Base-by-base conservation (phyloP, 2,797 vertebrate genomes). In the Danio choprae region DNA sequence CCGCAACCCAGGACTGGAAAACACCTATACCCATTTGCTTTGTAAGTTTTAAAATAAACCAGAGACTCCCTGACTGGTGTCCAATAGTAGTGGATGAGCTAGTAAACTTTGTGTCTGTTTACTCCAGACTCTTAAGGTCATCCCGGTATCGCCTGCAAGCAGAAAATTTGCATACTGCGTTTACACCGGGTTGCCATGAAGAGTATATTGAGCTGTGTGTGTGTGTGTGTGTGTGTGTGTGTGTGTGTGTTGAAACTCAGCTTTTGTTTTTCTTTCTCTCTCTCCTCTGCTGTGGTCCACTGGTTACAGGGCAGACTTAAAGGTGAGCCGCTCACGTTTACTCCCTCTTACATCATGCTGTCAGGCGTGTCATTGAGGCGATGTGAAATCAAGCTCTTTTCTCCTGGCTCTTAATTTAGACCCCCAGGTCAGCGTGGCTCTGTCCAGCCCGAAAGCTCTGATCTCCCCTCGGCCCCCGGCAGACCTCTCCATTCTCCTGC, bases 331-430 rank as follows among this genome's bases (percentile, higher is more conserved):
- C 80, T 69, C 73, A 69, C 74, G 72, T 80, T 79, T 72, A 73
- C 79, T 75, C 58, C 82, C 81, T 85, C 78, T 78, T 87, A 82
- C 63, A 85, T 87, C 84, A 84, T 87, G 78, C 83, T 86, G 83
- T 84, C 86, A 82, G 36, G 11, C 4, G 36, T 51, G 44, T 74
- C 46, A 69, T 79, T 71, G 59, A 73, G 75, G 53, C 59, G 80
- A 82, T 81, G 62, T 38, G 73, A 73, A 46, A 70, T 75, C 58
- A 74, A 83, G 77, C 50, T 60, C 44, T 82, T 65, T 73, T 78
- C 82, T 78, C 79, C 64, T 67, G 70, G 75, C 79, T 77, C 84
- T 86, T 81, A 84, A 87, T 86, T 86, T 87, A 81, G 76, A 60
- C 71, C 81, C 73, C 68, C 56, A 58, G 59, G 53, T 72, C 68